phyloP scores from a whole-genome alignment of 2,888 invertebrate species.

The Yponomeuta malinellus region DNA sequence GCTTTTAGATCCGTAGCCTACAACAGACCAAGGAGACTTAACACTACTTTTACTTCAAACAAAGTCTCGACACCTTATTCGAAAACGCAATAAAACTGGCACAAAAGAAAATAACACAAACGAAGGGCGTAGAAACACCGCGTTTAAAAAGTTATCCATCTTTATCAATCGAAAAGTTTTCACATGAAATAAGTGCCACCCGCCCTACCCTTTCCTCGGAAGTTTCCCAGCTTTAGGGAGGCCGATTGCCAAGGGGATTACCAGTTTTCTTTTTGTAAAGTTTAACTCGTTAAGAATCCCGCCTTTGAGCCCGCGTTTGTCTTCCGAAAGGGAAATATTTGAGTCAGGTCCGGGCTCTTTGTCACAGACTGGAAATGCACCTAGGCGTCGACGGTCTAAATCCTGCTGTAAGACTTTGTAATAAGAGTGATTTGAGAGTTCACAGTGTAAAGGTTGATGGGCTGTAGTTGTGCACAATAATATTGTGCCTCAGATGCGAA shows the following conservation, averaged over 20 bases:
- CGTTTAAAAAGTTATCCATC: not conserved
- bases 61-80: no score
- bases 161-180: conserved; percentile 2
- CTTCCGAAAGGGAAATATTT: not conserved
- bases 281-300: conserved; percentile 1
- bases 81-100: not conserved
- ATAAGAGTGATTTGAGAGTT: no score
- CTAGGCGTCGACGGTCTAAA: no score
- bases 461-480: no score
- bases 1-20: no score
- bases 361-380: not conserved
- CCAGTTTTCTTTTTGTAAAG: not conserved
- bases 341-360: not conserved
- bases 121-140: not conserved
- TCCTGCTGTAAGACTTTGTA: no score
- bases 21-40: no score
- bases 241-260: not conserved
- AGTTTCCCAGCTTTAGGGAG: not conserved
- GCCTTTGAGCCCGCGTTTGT: not conserved
- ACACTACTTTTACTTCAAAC: no score
- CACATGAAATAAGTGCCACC: not conserved
- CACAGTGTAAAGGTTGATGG: no score
- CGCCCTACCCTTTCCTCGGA: not conserved
- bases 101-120: not conserved
- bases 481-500: no score